These are phyloP conservation scores for Prenolepis imparis DNA, from an alignment of 2,888 invertebrate species.

Conservation along the genomic window DNA sequence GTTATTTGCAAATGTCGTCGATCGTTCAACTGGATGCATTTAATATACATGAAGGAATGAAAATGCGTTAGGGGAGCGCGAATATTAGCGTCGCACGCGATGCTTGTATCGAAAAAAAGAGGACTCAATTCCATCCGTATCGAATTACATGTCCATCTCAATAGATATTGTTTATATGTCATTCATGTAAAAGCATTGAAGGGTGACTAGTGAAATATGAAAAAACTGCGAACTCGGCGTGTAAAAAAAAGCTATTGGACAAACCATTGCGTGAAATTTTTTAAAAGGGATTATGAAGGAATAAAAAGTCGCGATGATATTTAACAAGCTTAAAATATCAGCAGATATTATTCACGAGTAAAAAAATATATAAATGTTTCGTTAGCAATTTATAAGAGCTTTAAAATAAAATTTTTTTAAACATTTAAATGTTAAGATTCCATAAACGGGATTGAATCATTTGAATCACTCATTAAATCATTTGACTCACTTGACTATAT, in stretches of 20 bases:
- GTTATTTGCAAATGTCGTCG: slow-evolving; percentile 48
- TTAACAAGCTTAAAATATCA: not conserved
- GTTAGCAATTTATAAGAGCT: not conserved
- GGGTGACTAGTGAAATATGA: not conserved
- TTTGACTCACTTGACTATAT: no score
- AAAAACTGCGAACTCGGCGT: not conserved
- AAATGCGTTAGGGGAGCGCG: slow-evolving; percentile 22
- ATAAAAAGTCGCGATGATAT: not conserved
- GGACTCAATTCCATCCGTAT: not conserved
- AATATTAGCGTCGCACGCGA: slow-evolving; percentile 27
- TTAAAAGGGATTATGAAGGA: not conserved
- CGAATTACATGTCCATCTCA: slow-evolving; percentile 2
- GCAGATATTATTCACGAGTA: not conserved
- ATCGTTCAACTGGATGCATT: slow-evolving; percentile 44
- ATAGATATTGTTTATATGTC: slow-evolving; percentile 14
- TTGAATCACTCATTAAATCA: not conserved
- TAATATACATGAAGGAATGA: slow-evolving; percentile 33
- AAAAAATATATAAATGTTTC: not conserved
- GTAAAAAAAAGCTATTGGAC: not conserved
- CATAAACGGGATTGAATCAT: not conserved
- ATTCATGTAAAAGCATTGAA: slow-evolving; percentile 5
- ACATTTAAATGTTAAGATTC: not conserved
- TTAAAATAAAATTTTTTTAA: slow-evolving; percentile 6
- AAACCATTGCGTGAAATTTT: not conserved
- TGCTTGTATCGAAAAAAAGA: not conserved